These are phyloP conservation scores for Hycleus phaleratus DNA, from an alignment of 1,140 invertebrate genomes.

Conservation along the genomic window DNA sequence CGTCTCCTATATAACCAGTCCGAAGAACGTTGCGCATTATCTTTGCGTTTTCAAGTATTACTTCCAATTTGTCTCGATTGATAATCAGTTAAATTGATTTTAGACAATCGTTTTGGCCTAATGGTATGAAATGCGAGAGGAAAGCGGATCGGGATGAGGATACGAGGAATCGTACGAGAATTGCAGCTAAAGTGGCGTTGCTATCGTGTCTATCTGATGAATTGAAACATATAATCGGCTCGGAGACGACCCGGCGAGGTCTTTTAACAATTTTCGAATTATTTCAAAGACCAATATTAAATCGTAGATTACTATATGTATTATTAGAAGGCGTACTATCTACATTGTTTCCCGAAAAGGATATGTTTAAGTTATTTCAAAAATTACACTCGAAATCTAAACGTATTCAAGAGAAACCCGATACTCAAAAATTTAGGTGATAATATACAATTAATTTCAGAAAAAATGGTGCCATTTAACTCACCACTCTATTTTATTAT, in stretches of 20 bases:
- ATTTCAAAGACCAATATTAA: slow-evolving; percentile 78
- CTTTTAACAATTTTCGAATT: slow-evolving; percentile 82
- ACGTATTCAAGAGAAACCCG: slow-evolving; percentile 15
- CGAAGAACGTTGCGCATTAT: slow-evolving; percentile 83
- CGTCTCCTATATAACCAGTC: slow-evolving; percentile 82
- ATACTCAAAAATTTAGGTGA: slow-evolving; percentile 10
- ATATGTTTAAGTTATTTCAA: slow-evolving; percentile 55
- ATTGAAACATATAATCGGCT: slow-evolving; percentile 83
- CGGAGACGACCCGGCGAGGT: slow-evolving; percentile 80
- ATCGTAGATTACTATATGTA: slow-evolving; percentile 80
- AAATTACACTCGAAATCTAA: slow-evolving; percentile 56
- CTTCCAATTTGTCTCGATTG: too few relatives aligned
- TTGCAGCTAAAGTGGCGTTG: slow-evolving; percentile 78
- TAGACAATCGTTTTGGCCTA: slow-evolving; percentile 74
- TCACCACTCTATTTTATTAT: too few relatives aligned
- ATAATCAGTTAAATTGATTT: too few relatives aligned
- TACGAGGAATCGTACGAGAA: slow-evolving; percentile 69
- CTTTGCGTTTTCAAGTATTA: slow-evolving; percentile 73
- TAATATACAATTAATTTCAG: not conserved
- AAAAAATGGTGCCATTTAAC: too few relatives aligned
- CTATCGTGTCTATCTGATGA: slow-evolving; percentile 77
- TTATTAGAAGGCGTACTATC: slow-evolving; percentile 73
- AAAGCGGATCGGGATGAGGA: slow-evolving; percentile 58
- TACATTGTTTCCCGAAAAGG: slow-evolving; percentile 67
- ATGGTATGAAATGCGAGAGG: slow-evolving; percentile 56